Conservation (phyloP, 2,888 invertebrate species). For the Keiferia lycopersicella region DNA sequence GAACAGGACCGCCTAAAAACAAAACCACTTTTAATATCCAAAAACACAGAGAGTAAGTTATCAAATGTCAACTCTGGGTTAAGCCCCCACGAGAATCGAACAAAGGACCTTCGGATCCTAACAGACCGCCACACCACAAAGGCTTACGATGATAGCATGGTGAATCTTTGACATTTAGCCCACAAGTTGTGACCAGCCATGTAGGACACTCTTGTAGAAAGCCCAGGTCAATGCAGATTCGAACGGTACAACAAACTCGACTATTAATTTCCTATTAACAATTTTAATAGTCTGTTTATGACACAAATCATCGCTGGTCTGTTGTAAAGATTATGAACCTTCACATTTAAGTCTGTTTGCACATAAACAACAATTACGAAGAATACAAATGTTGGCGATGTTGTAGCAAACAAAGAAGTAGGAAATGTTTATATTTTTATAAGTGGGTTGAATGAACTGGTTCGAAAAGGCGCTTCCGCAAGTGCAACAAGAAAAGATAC, state of each 20-base stretch:
- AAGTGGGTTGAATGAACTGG: neutral
- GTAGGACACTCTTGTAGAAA: conserved; percentile 16
- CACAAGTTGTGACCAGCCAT: neutral
- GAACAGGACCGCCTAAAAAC: too few relatives aligned
- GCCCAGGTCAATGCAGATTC: neutral
- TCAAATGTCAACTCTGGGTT: too few relatives aligned
- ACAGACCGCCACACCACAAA: too few relatives aligned
- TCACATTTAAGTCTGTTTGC: conserved; percentile 6
- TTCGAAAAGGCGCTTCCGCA: conserved; percentile 34
- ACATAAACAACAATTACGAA: conserved; percentile 11
- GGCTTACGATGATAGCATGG: conserved; percentile 15
- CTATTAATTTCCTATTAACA: conserved; percentile 25
- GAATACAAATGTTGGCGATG: conserved; percentile 9
- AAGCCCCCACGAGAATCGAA: too few relatives aligned
- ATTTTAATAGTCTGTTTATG: conserved; percentile 6
- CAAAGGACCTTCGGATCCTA: too few relatives aligned
- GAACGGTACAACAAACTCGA: conserved; percentile 24
- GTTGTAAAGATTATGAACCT: neutral
- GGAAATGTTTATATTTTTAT: neutral
- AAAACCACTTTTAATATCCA: too few relatives aligned
- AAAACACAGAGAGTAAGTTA: too few relatives aligned
- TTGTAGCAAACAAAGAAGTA: conserved; percentile 18
- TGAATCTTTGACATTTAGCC: conserved; percentile 16
- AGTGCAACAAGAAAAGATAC: conserved; percentile 44
- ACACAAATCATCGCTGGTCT: neutral